Evolutionary conservation across 2,113 vertebrate genomes (phyloP).

Genomic region (Zonotrichia leucophrys): DNA sequence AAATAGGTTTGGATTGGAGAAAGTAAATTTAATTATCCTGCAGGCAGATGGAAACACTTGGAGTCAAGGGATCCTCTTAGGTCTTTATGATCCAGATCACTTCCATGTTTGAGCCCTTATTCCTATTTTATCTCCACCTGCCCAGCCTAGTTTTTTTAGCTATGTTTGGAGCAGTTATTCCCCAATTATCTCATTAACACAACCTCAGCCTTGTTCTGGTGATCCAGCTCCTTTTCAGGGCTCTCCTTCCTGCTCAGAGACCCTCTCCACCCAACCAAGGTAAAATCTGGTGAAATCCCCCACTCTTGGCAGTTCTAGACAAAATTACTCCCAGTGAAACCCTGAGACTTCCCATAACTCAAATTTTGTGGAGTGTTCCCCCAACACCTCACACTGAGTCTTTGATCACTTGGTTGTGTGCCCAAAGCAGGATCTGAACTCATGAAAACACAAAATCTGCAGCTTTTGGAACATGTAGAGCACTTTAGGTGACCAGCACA

Average conservation of each 20-base stretch:
- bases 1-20: not conserved
- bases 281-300: not conserved
- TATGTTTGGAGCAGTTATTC: not conserved
- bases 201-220: not conserved
- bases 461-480: accelerated
- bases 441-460: not conserved
- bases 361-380: not conserved
- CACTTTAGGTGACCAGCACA: not conserved
- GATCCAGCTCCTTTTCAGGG: not conserved
- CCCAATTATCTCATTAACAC: accelerated
- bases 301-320: not conserved
- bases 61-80: not conserved
- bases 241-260: not conserved
- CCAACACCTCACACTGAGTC: accelerated
- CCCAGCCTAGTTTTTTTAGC: not conserved
- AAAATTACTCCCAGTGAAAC: not conserved
- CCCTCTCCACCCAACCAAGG: accelerated
- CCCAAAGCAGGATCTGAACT: not conserved
- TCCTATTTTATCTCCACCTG: not conserved
- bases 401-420: not conserved
- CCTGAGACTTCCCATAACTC: not conserved
- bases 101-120: not conserved
- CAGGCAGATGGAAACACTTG: not conserved
- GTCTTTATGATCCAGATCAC: not conserved
- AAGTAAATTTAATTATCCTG: not conserved